Evolutionary conservation across 2,888 invertebrate genomes (phyloP).

Genomic region (Lacanobia oleracea): DNA sequence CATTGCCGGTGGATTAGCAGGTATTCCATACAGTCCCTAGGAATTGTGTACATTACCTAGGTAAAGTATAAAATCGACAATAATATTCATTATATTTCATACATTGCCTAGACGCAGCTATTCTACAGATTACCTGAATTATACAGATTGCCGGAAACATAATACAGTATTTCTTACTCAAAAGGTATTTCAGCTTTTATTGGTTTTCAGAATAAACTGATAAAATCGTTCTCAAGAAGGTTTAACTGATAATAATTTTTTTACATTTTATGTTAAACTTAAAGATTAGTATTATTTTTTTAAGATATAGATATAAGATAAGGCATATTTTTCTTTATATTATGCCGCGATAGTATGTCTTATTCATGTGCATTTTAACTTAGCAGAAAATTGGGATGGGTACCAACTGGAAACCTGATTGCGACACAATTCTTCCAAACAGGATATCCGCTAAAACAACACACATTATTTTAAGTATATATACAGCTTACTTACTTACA

Average conservation of each 20-base stretch:
- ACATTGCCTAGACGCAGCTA: too few species aligned
- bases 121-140: too few species aligned
- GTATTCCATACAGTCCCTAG: too few species aligned
- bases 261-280: conserved; percentile 53
- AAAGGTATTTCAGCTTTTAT: conserved; percentile 3
- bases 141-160: too few species aligned
- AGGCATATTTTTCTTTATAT: conserved; percentile 51
- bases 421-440: conserved; percentile 8
- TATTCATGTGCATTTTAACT: conserved; percentile 42
- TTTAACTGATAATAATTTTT: conserved; percentile 55
- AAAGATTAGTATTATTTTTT: conserved; percentile 56
- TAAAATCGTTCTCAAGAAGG: conserved; percentile 35
- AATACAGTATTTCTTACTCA: background rate
- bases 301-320: conserved; percentile 55
- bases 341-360: conserved; percentile 54
- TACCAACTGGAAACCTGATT: conserved; percentile 27
- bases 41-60: too few species aligned
- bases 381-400: conserved; percentile 36
- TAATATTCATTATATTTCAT: too few species aligned
- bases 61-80: too few species aligned
- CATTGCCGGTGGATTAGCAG: too few species aligned
- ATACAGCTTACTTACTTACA: background rate
- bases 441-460: background rate
- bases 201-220: conserved; percentile 37
- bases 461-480: background rate